phyloP scores from a whole-genome alignment of 2,888 invertebrate species.

The Aphodius sticticus region DNA sequence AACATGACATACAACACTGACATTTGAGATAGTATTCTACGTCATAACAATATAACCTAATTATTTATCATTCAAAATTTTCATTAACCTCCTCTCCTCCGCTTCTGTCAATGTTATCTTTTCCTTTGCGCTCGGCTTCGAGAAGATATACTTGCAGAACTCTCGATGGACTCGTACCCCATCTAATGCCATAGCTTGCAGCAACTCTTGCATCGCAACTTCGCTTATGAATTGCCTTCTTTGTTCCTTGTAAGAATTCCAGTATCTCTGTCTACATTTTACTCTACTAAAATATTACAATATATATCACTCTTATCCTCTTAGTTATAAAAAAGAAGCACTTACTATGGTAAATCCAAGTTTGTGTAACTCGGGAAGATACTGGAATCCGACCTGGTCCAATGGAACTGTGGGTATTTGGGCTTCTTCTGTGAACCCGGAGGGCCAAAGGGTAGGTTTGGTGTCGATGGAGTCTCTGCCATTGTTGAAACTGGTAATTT shows the following conservation, averaged over 20 bases:
- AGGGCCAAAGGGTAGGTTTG: neutral
- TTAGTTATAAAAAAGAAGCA: constrained; percentile 40
- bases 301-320: neutral
- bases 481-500: constrained; percentile 27
- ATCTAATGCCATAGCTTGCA: constrained; percentile 70
- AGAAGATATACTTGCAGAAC: constrained; percentile 67
- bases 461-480: neutral
- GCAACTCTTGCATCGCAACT: constrained; percentile 67
- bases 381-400: constrained; percentile 64
- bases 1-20: constrained; percentile 8
- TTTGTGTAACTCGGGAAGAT: constrained; percentile 69
- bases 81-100: constrained; percentile 52
- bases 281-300: constrained; percentile 63
- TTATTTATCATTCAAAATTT: constrained; percentile 44
- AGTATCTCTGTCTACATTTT: constrained; percentile 70
- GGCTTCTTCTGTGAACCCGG: constrained; percentile 18
- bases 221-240: constrained; percentile 69
- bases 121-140: constrained; percentile 51
- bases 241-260: constrained; percentile 62
- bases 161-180: constrained; percentile 71
- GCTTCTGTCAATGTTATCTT: constrained; percentile 51
- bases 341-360: constrained; percentile 70
- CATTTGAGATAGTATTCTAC: neutral
- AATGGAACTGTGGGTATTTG: constrained; percentile 24
- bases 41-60: neutral